phyloP scores from a whole-genome alignment of 2,797 vertebrate genomes.

The Moxostoma hubbsi region DNA sequence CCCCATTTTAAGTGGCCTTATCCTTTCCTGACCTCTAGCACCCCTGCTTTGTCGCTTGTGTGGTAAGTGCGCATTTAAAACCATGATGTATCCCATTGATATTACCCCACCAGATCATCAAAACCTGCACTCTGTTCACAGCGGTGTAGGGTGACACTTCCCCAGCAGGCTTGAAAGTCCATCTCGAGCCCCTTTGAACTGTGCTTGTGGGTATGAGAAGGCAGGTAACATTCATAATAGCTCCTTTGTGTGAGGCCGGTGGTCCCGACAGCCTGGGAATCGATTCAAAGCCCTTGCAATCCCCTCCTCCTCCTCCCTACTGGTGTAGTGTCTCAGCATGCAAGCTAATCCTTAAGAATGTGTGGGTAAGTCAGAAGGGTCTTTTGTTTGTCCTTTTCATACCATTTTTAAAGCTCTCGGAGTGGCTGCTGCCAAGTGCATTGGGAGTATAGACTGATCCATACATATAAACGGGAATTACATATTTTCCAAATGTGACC shows the following conservation, averaged over 20 bases:
- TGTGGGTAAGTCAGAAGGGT: slow-evolving; percentile 61
- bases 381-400: slow-evolving; percentile 68
- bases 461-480: slow-evolving; percentile 63
- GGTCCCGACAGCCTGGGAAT: slow-evolving; percentile 69
- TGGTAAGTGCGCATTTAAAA: slow-evolving; percentile 39
- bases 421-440: slow-evolving; percentile 60
- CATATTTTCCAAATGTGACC: slow-evolving; percentile 64
- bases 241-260: slow-evolving; percentile 66
- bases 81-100: slow-evolving; percentile 29
- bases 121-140: slow-evolving; percentile 56
- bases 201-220: slow-evolving; percentile 53
- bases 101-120: slow-evolving; percentile 47
- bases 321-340: slow-evolving; percentile 66
- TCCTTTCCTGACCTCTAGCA: slow-evolving; percentile 38
- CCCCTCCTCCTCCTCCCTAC: slow-evolving; percentile 53
- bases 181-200: slow-evolving; percentile 61
- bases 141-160: slow-evolving; percentile 62
- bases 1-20: slow-evolving; percentile 5
- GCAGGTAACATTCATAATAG: slow-evolving; percentile 68
- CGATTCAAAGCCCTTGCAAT: slow-evolving; percentile 61
- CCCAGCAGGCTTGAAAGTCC: slow-evolving; percentile 58
- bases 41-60: not conserved
- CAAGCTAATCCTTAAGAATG: slow-evolving; percentile 77
- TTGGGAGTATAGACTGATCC: slow-evolving; percentile 77
- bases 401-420: slow-evolving; percentile 61